Evolutionary conservation across 2,797 vertebrate genomes (phyloP), one percentile per base, ranked within the genome.

Genomic region (Phyllotis vaccarum): DNA sequence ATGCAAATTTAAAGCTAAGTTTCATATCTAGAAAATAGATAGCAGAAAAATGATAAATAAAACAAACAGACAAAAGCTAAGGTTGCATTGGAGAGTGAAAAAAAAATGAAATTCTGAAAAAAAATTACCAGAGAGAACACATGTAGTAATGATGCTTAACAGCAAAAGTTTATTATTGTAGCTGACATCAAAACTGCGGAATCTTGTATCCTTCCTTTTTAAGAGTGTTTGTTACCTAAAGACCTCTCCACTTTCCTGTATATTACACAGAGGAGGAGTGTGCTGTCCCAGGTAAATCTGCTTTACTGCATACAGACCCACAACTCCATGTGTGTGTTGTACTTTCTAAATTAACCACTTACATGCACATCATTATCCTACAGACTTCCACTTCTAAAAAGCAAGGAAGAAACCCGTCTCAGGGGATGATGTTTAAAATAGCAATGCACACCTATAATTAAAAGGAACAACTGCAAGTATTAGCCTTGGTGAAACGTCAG

Each of bases 381-480:
- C 43, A 72, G 24, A 40, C 49, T 92, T 96, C 21, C 80, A 27
- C 13, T 82, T 96, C 58, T 91, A 11, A 90, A 97, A 56, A 46
- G 52, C 14, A 60, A 16, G 68, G n/a, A 89, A 70, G 14, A 70
- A 72, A 82, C 43, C 58, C 90, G 24, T 72, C 40, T 75, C 80
- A 85, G 17, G 58, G 4, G 24, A 75, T 70, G 85, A 85, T 14
- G 16, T 22, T 93, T 88, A 86, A 74, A 80, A 75, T 64, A 81
- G n/a, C 21, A 80, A 90, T 85, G 22, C 43, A 37, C 11, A 29
- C 21, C 34, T 81, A 11, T 12, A 54, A 86, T 75, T 83, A 21
- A 70, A 76, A 89, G 54, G 40, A 88, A 74, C 43, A 90, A 60
- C 80, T 83, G 8, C 72, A 87, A 80, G 54, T 58, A 94, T 56